These are phyloP conservation scores for Cydia amplana DNA, from an alignment of 1,140 invertebrate genomes.

Conservation along the genomic window DNA sequence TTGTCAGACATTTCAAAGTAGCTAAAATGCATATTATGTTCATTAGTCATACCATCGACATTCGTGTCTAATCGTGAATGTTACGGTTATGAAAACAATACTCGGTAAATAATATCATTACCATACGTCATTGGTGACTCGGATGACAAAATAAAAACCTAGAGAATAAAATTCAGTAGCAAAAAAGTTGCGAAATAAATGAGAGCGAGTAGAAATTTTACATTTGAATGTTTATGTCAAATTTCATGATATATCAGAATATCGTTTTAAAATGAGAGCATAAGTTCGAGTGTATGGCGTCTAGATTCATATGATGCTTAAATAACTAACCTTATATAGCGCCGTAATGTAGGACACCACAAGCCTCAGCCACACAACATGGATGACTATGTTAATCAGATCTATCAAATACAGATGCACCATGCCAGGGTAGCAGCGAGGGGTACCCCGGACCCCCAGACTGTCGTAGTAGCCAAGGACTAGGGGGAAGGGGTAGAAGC, in stretches of 20 bases:
- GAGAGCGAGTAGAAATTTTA: too few relatives aligned
- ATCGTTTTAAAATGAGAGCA: too few relatives aligned
- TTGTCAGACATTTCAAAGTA: not conserved
- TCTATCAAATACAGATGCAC: constrained; percentile 57
- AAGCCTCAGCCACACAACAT: constrained; percentile 61
- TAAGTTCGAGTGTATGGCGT: too few relatives aligned
- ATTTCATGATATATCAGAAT: too few relatives aligned
- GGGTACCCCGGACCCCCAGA: constrained; percentile 38
- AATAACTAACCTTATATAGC: not conserved
- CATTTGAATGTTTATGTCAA: too few relatives aligned
- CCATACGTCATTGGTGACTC: too few relatives aligned
- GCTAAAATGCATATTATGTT: not conserved
- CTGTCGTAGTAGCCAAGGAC: constrained; percentile 48
- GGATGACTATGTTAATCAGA: constrained; percentile 56
- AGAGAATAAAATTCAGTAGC: too few relatives aligned
- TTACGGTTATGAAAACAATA: too few relatives aligned
- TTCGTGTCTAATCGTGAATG: not conserved
- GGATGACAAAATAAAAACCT: too few relatives aligned
- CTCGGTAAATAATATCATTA: too few relatives aligned
- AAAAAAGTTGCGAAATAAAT: too few relatives aligned
- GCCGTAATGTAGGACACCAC: constrained; percentile 53
- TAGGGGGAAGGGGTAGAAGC: constrained; percentile 61
- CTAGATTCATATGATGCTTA: too few relatives aligned
- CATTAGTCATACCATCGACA: constrained; percentile 1
- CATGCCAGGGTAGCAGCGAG: constrained; percentile 59